A percentile compares a stretch with the other conserved stretches of the same genome.
Conservation (phyloP, 2,888 invertebrate genomes). For the Harmothoe impar region DNA sequence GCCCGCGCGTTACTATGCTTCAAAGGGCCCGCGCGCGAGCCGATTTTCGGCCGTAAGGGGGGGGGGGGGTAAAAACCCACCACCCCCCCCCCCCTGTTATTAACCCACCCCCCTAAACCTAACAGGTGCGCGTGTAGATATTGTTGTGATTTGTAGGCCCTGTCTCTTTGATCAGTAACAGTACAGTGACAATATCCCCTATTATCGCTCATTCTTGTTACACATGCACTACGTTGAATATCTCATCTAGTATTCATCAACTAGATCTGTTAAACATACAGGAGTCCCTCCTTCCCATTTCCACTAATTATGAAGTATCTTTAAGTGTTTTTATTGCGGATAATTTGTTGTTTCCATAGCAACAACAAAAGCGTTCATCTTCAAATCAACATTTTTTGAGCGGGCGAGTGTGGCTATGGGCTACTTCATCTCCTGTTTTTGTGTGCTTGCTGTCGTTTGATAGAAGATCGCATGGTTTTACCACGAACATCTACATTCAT, state of each 20-base stretch:
- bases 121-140: too few relatives aligned
- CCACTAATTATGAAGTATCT: background rate
- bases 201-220: background rate
- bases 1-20: too few relatives aligned
- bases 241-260: background rate
- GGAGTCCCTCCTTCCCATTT: background rate
- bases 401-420: background rate
- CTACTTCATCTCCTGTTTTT: background rate
- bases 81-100: too few relatives aligned
- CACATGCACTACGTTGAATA: background rate
- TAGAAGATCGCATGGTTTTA: background rate
- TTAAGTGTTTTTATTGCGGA: background rate
- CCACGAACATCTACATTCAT: background rate
- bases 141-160: background rate
- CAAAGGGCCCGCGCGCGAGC: too few relatives aligned
- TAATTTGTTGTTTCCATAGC: background rate
- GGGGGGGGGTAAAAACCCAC: too few relatives aligned
- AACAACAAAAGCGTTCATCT: constrained; percentile 21
- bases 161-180: too few relatives aligned
- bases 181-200: too few relatives aligned
- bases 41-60: too few relatives aligned
- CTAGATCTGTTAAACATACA: background rate
- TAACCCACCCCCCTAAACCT: too few relatives aligned
- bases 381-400: background rate
- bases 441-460: background rate